Base-by-base conservation (phyloP, 2,888 invertebrate species). In the Drosophila mimetica region DNA sequence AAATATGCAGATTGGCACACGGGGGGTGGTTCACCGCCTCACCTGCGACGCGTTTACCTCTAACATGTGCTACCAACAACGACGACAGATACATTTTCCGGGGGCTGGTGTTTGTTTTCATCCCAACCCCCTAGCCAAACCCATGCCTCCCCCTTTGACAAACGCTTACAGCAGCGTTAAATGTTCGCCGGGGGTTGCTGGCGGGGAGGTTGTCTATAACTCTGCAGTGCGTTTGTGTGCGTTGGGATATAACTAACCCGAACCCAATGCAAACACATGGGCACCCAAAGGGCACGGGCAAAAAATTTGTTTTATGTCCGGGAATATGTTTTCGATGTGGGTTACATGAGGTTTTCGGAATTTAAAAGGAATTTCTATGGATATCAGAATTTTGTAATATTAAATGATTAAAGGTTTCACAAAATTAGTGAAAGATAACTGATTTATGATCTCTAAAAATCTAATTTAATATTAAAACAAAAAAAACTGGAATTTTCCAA, bases 1-100 rank as follows among this genome's bases (percentile, higher is more conserved):
- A 85, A 87, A 87, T 87, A 87, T 85, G 85, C 85, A 83, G 82
- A 82, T 82, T 82, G 83, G 63, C 77, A 79, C 71, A 73, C 69
- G 54, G 32, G 57, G 52, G 30, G 22, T 52, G 69, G n/a, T 41
- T 13, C 20, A 6, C 16, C 7, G 16, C 41, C 36, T 50, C 58
- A 71, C 60, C 77, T 74, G 80, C 69, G 61, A 53, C 50, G 81
- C 78, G 75, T 76, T 80, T 80, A 76, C 72, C 58, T 84, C 78
- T 59, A 86, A 76, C 86, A 84, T 86, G 82, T 82, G 86, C 78
- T 71, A 51, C 75, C 54, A 55, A 32, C 82, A 53, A 34, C 82
- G 55, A 34, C 63, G 76, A 18, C 67, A 74, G 48, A 63, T 63
- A 63, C 64, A 63, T 63, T 63, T 63, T 39, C 22, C 42, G 64